Base-by-base conservation (phyloP, 2,797 vertebrate genomes). In the Cuculus canorus region DNA sequence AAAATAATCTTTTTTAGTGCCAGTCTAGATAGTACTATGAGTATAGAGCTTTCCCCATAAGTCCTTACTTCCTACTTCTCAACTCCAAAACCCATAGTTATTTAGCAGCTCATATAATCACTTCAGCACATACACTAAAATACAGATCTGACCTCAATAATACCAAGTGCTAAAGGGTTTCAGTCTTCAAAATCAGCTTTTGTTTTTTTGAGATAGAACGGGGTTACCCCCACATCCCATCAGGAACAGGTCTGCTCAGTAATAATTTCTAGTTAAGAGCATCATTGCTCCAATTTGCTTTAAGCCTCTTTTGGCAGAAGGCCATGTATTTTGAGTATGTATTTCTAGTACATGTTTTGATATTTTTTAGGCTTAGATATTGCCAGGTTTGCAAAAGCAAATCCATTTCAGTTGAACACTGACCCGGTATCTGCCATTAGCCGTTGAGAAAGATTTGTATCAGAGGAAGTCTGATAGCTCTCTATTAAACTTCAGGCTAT, bases 291-390 rank as follows among this genome's bases (percentile, higher is more conserved):
- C 70, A 18, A 39, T 68, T 84, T 91, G 16, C 50, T 90, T 92
- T 93, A 84, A 89, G 45, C 72, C 65, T 93, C 70, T 84, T 83
- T 79, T 86, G 56, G 90, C 88, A 81, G 75, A 37, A 13, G 56
- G 69, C 77, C 86, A 63, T 0, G 0, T 45, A 17, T 81, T 84
- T 93, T 18, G 63, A 84, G 92, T 61, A 22, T 61, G 2, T 35
- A 27, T 54, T 66, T 85, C 30, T 27, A 53, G 10, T 35, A 23
- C 4, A 21, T 39, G 8, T 66, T 79, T 59, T 54, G 7, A 59
- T 5, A 6, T 47, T 54, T 82, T 65, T 57, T 30, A 66, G 24
- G 39, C 19, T 39, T 57, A 48, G 7, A 33, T 47, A n/a, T 23
- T 53, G 5, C 18, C 18, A 71, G 19, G 37, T 75, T 73, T 52